Evolutionary conservation across 2,797 vertebrate species (phyloP).

Genomic region (Astyanax mexicanus): DNA sequence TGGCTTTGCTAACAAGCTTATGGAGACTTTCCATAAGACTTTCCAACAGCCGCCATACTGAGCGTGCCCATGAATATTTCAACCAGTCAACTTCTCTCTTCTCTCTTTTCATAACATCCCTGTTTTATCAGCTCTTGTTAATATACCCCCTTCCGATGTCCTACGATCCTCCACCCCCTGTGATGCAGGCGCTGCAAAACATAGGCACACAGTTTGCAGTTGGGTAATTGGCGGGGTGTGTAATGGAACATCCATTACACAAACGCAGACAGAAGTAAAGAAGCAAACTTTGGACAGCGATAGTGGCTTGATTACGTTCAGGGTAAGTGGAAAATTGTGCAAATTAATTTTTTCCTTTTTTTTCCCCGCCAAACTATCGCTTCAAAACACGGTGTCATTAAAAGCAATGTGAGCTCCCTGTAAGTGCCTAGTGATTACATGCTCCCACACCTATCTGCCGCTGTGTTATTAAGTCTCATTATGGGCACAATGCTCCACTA

Average conservation of each 20-base stretch:
- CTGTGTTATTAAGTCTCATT: conserved; percentile 49
- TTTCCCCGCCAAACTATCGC: conserved; percentile 8
- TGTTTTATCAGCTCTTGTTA: too few species aligned
- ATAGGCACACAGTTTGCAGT: too few species aligned
- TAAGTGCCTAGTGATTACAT: conserved; percentile 46
- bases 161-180: too few species aligned
- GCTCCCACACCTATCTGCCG: conserved; percentile 42
- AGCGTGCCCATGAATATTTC: too few species aligned
- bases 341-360: background rate
- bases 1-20: too few species aligned
- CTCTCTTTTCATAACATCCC: too few species aligned
- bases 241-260: background rate
- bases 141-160: too few species aligned
- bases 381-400: conserved; percentile 45
- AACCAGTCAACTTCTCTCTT: too few species aligned
- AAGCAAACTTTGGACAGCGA: background rate
- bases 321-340: background rate
- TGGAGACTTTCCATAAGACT: too few species aligned
- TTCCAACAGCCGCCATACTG: too few species aligned
- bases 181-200: too few species aligned
- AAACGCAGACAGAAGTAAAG: too few species aligned
- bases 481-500: conserved; percentile 25
- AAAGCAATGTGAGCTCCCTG: conserved; percentile 38
- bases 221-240: background rate
- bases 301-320: background rate